Evolutionary conservation across 2,113 vertebrate genomes (phyloP), one percentile per base, ranked within the genome.

Genomic region (Monarcha castaneiventris): DNA sequence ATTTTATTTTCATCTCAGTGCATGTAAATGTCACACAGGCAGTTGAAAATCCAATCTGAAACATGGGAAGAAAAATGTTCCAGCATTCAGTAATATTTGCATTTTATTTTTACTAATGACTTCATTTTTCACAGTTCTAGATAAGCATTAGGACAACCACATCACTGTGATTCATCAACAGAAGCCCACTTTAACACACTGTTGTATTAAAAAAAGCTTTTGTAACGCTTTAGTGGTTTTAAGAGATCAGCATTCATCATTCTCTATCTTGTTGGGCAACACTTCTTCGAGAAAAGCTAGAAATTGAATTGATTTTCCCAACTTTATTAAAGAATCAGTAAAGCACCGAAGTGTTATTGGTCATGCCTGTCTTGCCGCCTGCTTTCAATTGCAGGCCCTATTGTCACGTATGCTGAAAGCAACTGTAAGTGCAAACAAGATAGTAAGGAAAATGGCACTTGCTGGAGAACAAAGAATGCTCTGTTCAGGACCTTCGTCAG

Each of bases 201-300:
- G 71, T 72, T 95, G 54, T 84, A 95, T 93, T 96, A 96, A 96
- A 95, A 63, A 95, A 52, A 22, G 30, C 89, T 95, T 98, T 91
- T 92, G 94, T 95, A 97, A 95, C 5, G 55, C 64, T 97, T 97
- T 97, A 92, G 89, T 97, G 96, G 93, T 94, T 98, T 98, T 92
- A 96, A 96, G 97, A 97, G 93, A 97, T 97, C 96, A 95, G 51
- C 95, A 97, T 98, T 97, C 82, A 97, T 97, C 97, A 97, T 97
- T 90, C 69, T 95, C 55, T 94, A 93, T 95, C 87, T 97, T 96
- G 61, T 93, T 94, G 93, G 79, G 64, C 27, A 94, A 81, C 58
- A 41, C 27, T 96, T 97, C 86, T 96, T 54, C 0, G 2, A 94
- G 86, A 90, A 96, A 96, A 97, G 61, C 84, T 85, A 87, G 89